A percentile compares a stretch with the other conserved stretches of the same genome.
phyloP scores from a whole-genome alignment of 1,140 invertebrate species.

The Dendrolimus punctatus region DNA sequence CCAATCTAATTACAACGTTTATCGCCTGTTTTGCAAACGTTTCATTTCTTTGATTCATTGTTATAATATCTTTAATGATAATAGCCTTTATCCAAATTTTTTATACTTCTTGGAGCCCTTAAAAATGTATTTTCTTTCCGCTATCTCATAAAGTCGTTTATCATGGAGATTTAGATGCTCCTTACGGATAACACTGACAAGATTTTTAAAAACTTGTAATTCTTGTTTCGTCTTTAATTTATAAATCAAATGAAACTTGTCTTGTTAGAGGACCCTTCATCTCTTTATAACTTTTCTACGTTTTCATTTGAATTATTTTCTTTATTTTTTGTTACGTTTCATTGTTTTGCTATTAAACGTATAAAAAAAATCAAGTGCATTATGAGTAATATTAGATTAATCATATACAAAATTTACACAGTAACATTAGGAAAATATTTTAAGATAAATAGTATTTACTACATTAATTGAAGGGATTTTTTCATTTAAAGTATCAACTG shows the following conservation, averaged over 20 bases:
- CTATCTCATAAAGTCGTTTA: slow-evolving; percentile 35
- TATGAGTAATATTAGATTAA: no score
- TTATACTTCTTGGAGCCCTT: slow-evolving; percentile 28
- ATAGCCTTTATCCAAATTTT: slow-evolving; percentile 28
- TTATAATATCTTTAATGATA: slow-evolving; percentile 41
- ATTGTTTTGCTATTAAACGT: no score
- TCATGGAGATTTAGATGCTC: slow-evolving; percentile 34
- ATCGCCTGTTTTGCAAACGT: slow-evolving; percentile 23
- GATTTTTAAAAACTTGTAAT: slow-evolving; percentile 6
- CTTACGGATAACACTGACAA: slow-evolving; percentile 25
- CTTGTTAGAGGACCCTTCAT: slow-evolving; percentile 2
- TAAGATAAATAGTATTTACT: background rate
- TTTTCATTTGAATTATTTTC: no score
- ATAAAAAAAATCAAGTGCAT: no score
- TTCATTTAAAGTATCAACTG: no score
- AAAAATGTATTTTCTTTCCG: slow-evolving; percentile 34
- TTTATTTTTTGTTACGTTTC: no score
- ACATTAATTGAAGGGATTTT: background rate
- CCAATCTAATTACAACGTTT: background rate
- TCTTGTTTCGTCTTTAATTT: slow-evolving; percentile 2
- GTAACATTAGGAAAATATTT: no score
- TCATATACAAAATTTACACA: no score
- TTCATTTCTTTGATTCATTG: slow-evolving; percentile 44
- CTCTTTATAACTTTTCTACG: no score
- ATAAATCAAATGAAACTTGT: slow-evolving; percentile 5